These are phyloP conservation scores for Dascillus cervinus DNA, from an alignment of 2,888 invertebrate species.

Conservation along the genomic window DNA sequence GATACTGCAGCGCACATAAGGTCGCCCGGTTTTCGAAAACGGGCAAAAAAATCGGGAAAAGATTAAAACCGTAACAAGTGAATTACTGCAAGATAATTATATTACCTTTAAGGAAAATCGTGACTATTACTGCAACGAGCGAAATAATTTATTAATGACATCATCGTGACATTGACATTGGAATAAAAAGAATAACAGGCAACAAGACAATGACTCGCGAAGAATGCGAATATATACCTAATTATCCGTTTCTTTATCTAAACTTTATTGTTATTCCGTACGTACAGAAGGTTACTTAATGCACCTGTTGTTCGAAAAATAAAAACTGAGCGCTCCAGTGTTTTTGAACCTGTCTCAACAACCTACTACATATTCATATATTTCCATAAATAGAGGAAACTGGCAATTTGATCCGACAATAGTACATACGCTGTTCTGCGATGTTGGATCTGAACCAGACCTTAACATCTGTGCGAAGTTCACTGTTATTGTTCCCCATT, in stretches of 20 bases:
- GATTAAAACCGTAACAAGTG: too few relatives aligned
- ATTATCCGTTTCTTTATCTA: conserved; percentile 13
- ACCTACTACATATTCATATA: conserved; percentile 13
- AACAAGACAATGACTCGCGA: conserved; percentile 16
- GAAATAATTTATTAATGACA: conserved; percentile 15
- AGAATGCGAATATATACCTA: conserved; percentile 12
- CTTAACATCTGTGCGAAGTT: conserved; percentile 16
- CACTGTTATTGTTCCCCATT: conserved; percentile 14
- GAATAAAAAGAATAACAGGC: conserved; percentile 9
- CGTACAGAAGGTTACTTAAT: not conserved
- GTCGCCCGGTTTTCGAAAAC: too few relatives aligned
- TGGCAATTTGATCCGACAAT: conserved; percentile 14
- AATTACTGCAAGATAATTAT: conserved; percentile 9
- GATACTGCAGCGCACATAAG: too few relatives aligned
- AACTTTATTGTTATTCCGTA: conserved; percentile 8
- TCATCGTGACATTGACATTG: conserved; percentile 17
- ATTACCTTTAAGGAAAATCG: conserved; percentile 15
- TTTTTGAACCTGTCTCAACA: conserved; percentile 8
- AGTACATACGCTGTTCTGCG: conserved; percentile 11
- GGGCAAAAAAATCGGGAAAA: conserved; percentile 1
- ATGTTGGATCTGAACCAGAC: conserved; percentile 14
- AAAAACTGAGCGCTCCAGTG: not conserved
- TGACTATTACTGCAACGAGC: conserved; percentile 13
- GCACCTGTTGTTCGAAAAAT: conserved; percentile 3
- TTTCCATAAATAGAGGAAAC: conserved; percentile 17